phyloP scores from a whole-genome alignment of 2,888 invertebrate genomes.

The Nesidiocoris tenuis region DNA sequence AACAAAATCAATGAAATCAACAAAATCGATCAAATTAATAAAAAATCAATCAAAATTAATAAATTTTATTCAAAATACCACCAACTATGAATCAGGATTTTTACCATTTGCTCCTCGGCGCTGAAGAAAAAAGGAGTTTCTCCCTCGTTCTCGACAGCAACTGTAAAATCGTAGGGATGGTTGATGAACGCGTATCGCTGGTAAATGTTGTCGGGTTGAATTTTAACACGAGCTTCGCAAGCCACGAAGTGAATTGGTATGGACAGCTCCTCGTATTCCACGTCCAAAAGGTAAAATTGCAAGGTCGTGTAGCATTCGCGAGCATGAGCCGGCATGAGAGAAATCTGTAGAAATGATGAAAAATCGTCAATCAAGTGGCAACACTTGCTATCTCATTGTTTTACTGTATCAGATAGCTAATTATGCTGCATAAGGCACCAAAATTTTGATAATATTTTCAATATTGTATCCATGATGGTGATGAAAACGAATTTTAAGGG shows the following conservation, averaged over 20 bases:
- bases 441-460: too few relatives aligned
- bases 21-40: too few relatives aligned
- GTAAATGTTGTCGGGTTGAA: background rate
- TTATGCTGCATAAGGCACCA: too few relatives aligned
- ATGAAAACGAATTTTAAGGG: too few relatives aligned
- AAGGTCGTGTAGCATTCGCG: conserved; percentile 13
- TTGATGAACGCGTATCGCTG: conserved; percentile 31
- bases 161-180: background rate
- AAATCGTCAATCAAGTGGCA: too few relatives aligned
- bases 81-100: too few relatives aligned
- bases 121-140: conserved; percentile 28
- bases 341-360: conserved; percentile 2
- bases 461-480: too few relatives aligned
- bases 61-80: too few relatives aligned
- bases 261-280: conserved; percentile 22
- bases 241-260: conserved; percentile 31
- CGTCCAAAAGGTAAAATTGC: conserved; percentile 14
- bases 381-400: too few relatives aligned
- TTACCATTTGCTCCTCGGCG: background rate
- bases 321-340: conserved; percentile 3
- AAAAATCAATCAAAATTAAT: too few relatives aligned
- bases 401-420: too few relatives aligned
- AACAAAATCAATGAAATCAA: too few relatives aligned
- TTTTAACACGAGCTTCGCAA: background rate
- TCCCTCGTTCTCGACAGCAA: conserved; percentile 25